Percentiles rank a stretch among this genome's conserved stretches.
phyloP scores from a whole-genome alignment of 1,140 invertebrate genomes.

The Formica exsecta region DNA sequence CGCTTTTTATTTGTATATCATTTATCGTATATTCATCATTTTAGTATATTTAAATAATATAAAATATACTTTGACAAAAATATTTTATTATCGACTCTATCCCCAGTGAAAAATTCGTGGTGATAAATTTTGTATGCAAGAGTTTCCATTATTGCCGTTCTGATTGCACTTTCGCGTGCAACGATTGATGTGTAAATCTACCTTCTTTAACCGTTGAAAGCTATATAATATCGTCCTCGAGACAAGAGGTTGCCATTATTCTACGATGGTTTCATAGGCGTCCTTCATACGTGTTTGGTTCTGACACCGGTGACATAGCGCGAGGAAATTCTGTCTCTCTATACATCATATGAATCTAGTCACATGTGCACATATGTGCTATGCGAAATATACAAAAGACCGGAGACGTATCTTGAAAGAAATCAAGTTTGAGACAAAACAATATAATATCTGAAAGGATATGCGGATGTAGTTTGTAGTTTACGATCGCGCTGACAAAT shows the following conservation, averaged over 20 bases:
- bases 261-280: conserved; percentile 61
- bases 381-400: conserved; percentile 7
- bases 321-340: conserved; percentile 61
- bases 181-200: background rate
- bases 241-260: conserved; percentile 59
- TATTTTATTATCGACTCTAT: background rate
- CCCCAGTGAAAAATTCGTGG: background rate
- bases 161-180: background rate
- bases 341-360: conserved; percentile 56
- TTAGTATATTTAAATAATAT: conserved; percentile 7
- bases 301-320: conserved; percentile 62
- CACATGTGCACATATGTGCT: background rate
- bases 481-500: conserved; percentile 13
- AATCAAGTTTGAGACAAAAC: conserved; percentile 6
- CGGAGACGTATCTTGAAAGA: background rate
- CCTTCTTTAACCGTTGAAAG: conserved; percentile 6
- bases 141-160: background rate
- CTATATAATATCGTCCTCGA: conserved; percentile 44
- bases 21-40: background rate
- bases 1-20: background rate
- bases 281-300: conserved; percentile 63
- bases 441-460: background rate
- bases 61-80: background rate
- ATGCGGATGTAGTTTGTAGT: background rate
- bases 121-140: background rate